These are phyloP conservation scores for Malthinus seriepunctatus DNA, from an alignment of 2,888 invertebrate genomes.

Conservation along the genomic window DNA sequence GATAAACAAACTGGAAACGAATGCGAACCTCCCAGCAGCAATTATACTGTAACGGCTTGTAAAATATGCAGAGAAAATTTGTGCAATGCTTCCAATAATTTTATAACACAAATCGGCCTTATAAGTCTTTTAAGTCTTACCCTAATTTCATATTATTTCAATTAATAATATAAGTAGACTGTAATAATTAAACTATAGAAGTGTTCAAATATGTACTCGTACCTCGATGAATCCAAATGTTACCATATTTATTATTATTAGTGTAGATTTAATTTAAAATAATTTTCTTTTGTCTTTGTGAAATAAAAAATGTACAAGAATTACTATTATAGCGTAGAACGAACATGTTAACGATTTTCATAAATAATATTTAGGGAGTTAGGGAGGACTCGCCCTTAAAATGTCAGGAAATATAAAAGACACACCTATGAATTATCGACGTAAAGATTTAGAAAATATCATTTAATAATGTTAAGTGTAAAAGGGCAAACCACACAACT, in stretches of 20 bases:
- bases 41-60: slow-evolving; percentile 9
- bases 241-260: too few relatives aligned
- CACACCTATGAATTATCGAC: slow-evolving; percentile 23
- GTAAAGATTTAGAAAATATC: too few relatives aligned
- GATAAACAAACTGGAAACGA: slow-evolving; percentile 16
- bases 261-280: too few relatives aligned
- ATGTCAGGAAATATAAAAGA: slow-evolving; percentile 9
- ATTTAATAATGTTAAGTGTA: too few relatives aligned
- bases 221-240: background rate
- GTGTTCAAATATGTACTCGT: background rate
- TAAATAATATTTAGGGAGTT: too few relatives aligned
- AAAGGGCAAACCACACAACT: too few relatives aligned
- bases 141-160: background rate
- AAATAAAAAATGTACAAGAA: too few relatives aligned
- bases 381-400: too few relatives aligned
- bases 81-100: slow-evolving; percentile 11
- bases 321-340: too few relatives aligned
- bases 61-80: slow-evolving; percentile 14
- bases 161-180: background rate
- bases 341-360: too few relatives aligned
- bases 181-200: background rate
- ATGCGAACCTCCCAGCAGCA: slow-evolving; percentile 16
- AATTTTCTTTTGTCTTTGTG: too few relatives aligned
- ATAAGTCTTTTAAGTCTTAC: background rate
- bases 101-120: background rate